Evolutionary conservation across 2,797 vertebrate genomes (phyloP), one percentile per base, ranked within the genome.

Genomic region (Capromys pilorides): DNA sequence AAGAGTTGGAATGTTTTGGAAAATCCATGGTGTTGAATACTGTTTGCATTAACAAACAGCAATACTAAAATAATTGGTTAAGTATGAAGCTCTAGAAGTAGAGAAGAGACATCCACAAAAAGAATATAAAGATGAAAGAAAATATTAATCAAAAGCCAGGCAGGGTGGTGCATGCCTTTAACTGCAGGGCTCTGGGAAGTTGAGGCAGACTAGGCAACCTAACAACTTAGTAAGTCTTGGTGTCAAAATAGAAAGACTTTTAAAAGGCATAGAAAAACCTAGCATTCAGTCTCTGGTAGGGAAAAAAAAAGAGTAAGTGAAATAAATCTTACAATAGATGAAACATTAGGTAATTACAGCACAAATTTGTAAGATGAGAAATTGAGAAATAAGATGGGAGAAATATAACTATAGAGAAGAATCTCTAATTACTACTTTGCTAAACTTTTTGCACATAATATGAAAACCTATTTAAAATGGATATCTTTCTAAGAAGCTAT

Each of bases 81-180:
- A 86, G 33, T 83, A 33, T 82, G 78, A 87, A 75, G 78, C 66
- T 75, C 64, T 77, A 79, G 28, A 93, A 86, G n/a, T 73, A 49
- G 49, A 45, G 1, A 36, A 62, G 82, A 83, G 49, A 49, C 39
- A 95, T 62, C 31, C n/a, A 61, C 86, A 88, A 28, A 89, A 24
- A 91, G 67, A 57, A 18, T 57, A 57, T 88, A 88, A 88, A 93
- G 4, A 69, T 31, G 51, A 83, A 91, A 84, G n/a, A 90, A 92
- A 84, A 39, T 69, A 80, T 75, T 49, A 80, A 62, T 19, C 71
- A 83, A 86, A 91, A 67, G 24, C 4, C 16, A 51, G 45, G 75
- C n/a, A 31, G 4, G 45, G 41, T 13, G 41, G 45, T 49, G 26
- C 26, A 16, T 49, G 41, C 28, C 28, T 19, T 3, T 19, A 51